Conservation (phyloP, 2,797 vertebrate species). For the Lepus townsendii region DNA sequence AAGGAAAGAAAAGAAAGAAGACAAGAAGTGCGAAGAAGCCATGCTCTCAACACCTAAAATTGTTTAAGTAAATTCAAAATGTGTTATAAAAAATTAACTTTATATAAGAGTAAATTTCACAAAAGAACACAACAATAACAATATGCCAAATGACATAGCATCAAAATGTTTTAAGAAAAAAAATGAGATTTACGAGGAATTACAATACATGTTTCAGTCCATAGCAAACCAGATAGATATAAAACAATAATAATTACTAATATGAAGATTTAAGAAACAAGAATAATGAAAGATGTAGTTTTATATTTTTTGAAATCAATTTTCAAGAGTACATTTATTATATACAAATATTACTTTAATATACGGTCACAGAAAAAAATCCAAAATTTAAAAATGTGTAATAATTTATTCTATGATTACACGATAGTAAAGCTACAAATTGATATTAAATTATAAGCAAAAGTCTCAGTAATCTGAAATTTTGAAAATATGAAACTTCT, state of each 20-base stretch:
- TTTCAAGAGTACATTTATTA: background rate
- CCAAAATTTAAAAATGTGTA: background rate
- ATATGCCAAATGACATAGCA: background rate
- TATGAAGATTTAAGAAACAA: background rate
- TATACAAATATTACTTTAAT: background rate
- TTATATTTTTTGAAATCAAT: conserved; percentile 16
- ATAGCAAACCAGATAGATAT: background rate
- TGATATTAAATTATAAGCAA: background rate
- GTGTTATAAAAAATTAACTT: background rate
- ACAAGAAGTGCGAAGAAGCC: background rate
- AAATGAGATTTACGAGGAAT: background rate
- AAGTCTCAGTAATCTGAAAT: background rate
- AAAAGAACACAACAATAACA: conserved; percentile 2
- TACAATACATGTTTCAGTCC: background rate
- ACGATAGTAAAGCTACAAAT: conserved; percentile 14
- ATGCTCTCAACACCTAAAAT: conserved; percentile 2
- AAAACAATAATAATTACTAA: background rate
- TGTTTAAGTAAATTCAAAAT: conserved; percentile 1
- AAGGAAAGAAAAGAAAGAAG: background rate
- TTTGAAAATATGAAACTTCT: background rate
- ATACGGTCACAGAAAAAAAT: conserved; percentile 39
- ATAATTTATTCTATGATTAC: background rate
- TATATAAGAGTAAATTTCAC: background rate
- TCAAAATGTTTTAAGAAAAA: background rate
- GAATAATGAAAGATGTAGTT: background rate